Base-by-base conservation (phyloP, 2,797 vertebrate genomes). In the Myotis daubentonii region DNA sequence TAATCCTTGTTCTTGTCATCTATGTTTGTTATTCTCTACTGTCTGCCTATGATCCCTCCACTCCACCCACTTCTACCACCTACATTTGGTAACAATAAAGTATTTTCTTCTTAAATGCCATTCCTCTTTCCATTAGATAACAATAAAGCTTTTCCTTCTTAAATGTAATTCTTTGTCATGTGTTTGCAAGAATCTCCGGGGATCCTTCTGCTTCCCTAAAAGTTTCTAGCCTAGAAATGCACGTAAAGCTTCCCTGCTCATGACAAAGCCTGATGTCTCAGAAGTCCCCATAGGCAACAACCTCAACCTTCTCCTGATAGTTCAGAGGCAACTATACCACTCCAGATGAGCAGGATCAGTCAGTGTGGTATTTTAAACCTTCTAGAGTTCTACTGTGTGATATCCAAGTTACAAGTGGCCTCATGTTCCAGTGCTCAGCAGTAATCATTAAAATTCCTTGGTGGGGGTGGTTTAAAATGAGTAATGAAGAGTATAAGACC, bases 361-460 rank as follows among this genome's bases (percentile, higher is more conserved):
- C 53, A 82, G 36, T n/a, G 5, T 70, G 51, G 33, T 30, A 25
- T 30, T 8, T 66, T 72, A 68, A 93, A 79, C 30, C 33, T 86
- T 87, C 28, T 84, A 41, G 19, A 94, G 23, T 75, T 57, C 60
- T 87, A 94, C 47, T 75, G 6, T 11, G 86, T 22, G 3, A 57
- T 68, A 80, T 44, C 25, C 22, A 89, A 89, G 7, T 84, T 91
- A 71, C 6, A 72, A 72, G 22, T 47, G n/a, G 8, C 23, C 71
- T 10, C 1, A 49, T 55, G 66, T 66, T 15, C n/a, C 68, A 94
- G 30, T 12, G 49, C 41, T 95, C 28, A 80, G 38, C 23, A 25
- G 16, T 81, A 80, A 36, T 47, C 51, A 72, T 87, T 94, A 57
- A 79, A 74, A 71, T 92, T 92, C 74, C n/a, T 79, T 38, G 16